phyloP scores from a whole-genome alignment of 2,888 invertebrate genomes.

The Pollenia amentaria region DNA sequence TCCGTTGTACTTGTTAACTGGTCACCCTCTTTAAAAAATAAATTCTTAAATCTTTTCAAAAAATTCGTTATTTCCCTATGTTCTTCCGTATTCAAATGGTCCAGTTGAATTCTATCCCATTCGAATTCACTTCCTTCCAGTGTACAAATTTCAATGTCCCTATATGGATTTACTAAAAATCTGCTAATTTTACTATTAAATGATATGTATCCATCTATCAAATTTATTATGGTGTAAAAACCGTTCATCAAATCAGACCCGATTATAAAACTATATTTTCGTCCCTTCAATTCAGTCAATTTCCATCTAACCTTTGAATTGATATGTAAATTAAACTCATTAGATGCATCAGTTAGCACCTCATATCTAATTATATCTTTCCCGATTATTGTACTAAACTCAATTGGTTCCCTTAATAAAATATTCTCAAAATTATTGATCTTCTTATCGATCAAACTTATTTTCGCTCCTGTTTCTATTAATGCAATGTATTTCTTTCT shows the following conservation, averaged over 20 bases:
- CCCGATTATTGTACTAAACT: not conserved
- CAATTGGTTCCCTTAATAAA: constrained; percentile 7
- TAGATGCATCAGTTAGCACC: too few species aligned
- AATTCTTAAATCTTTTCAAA: constrained; percentile 21
- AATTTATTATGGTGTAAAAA: too few species aligned
- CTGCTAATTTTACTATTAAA: not conserved
- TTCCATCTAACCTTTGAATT: too few species aligned
- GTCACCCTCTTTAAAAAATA: constrained; percentile 51
- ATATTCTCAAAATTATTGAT: constrained; percentile 47
- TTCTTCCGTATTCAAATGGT: constrained; percentile 56
- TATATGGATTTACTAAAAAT: constrained; percentile 51
- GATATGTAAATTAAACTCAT: too few species aligned
- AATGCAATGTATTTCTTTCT: constrained; percentile 33
- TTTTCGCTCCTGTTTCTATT: constrained; percentile 42
- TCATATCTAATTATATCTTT: too few species aligned
- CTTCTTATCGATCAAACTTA: constrained; percentile 34
- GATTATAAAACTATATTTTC: too few species aligned
- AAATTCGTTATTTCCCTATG: constrained; percentile 7
- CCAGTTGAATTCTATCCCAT: constrained; percentile 21
- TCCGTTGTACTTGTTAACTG: constrained; percentile 25
- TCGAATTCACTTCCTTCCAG: constrained; percentile 18
- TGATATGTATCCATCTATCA: too few species aligned
- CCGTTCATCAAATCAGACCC: too few species aligned
- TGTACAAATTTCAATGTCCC: constrained; percentile 10
- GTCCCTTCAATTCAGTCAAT: too few species aligned